Base-by-base conservation (phyloP, 2,797 vertebrate species). In the Lates japonicus region DNA sequence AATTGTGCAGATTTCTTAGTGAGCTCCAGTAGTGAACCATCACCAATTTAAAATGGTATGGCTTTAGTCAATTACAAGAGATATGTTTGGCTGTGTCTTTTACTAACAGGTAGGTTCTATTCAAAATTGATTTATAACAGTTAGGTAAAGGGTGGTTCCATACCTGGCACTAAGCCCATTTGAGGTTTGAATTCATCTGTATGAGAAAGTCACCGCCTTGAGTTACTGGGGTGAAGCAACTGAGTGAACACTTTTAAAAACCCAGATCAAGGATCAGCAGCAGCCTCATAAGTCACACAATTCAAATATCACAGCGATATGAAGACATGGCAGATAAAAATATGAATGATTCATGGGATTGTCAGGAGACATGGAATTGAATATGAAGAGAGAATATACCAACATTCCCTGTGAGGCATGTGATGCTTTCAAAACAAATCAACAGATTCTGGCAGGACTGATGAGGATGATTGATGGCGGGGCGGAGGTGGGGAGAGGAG, bases 341-440 rank as follows among this genome's bases (percentile, higher is more conserved):
- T 20, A 74, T 11, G 11, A 71, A 80, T 76, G 60, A 85, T 70
- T 74, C 65, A 70, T 69, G 59, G 14, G 11, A 25, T 1, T 29
- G n/a, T n/a, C n/a, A 57, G 33, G 70, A 66, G 49, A 74, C 57
- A 42, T 55, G 44, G 46, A 71, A 72, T 39, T 75, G 75, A 82
- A 85, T 85, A 85, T 64, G 74, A 55, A 82, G n/a, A 58, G 65
- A 46, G n/a, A 59, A 71, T 58, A 66, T 42, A 54, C 39, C 72
- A 81, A 80, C 71, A 74, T 83, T 80, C 75, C 74, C 78, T 63
- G 65, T 48, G 63, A 85, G 63, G 48, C 49, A 33, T 69, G 58
- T n/a, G 55, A 90, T 10, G 80, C 49, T 71, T 82, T n/a, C 31
- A 64, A 81, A 82, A 85, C 66, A 86, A 84, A 81, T 76, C 60